Base-by-base conservation (phyloP, 2,888 invertebrate genomes). In the Hyposoter dolosus region DNA sequence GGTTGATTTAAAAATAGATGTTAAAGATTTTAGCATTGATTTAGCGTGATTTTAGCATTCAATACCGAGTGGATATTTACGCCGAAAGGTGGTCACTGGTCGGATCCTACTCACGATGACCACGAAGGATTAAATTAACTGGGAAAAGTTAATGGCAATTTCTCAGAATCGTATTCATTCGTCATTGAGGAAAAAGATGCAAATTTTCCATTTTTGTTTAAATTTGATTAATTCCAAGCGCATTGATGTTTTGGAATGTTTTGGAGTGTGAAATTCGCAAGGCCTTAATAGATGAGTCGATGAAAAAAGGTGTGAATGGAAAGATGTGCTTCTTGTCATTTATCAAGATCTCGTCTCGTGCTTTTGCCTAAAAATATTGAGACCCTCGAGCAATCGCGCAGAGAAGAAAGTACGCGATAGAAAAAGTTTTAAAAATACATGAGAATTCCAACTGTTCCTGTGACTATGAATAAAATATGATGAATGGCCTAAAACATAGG, bases 371-470 rank as follows among this genome's bases (percentile, higher is more conserved):
- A 53, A 65, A 75, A 45, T 40, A 56, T 32, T 56, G 15, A 28
- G 66, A 53, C 23, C 65, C 71, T 82, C 82, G 86, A 87, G 80
- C 10, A 69, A 28, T 10, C 68, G 56, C 78, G n/a, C 28, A 3
- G 1, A 3, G 1, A 43, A 71, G 60, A 32, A 85, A 80, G 76
- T 74, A 77, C 12, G 78, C 12, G 78, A 40, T 40, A 75, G 80
- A 71, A 77, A 63, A 79, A 45, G 75, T 77, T 63, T 63, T 80
- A 84, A 84, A 87, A 89, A 91, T 92, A 92, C 91, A 93, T 92
- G 93, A 93, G 93, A 93, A 93, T 93, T 93, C 93, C 85, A 89
- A 89, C 89, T 71, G 23, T 50, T 72, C n/a, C 76, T 40, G 10
- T 56, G 68, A 35, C 40, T 84, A 88, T 90, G 90, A 91, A 91